Evolutionary conservation across 2,797 vertebrate species (phyloP), one percentile per base, ranked within the genome.

Genomic region (Thalassophryne amazonica): DNA sequence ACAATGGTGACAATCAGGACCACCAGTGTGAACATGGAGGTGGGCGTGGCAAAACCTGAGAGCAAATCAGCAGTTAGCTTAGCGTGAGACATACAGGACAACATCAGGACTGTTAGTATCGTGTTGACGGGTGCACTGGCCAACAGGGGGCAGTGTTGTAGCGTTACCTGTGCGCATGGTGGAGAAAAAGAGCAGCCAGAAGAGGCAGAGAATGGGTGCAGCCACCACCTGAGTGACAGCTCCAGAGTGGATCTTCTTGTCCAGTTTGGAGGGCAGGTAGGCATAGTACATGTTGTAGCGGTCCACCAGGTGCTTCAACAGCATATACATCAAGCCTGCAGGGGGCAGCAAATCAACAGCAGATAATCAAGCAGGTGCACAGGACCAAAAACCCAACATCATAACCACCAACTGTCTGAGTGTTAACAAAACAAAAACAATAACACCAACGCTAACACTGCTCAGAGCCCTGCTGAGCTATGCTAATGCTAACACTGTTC

Each of bases 171-270:
- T 81, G 39, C 96, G 93, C 42, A 98, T 77, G 1, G 93, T 96
- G 68, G 95, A 98, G 86, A 98, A 98, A 87, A 98, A 98, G 9
- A 98, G 92, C 39, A 98, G 90, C 94, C 96, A 98, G 88, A 95
- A 97, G 55, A 98, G 94, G 75, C 96, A 98, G 62, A 98, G 94
- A 79, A 98, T 98, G 18, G 96, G 96, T 0, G 96, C 95, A 0
- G 96, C 96, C 72, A 98, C 96, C 81, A 98, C 96, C 84, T 98
- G 96, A 69, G 94, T 98, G 58, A 98, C 96, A 0, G 96, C 96
- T 6, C 91, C 93, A 0, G 95, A 98, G 84, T 98, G 96, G 81
- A 98, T 98, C 88, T 98, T 98, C 90, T 98, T 98, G 89, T 98
- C 95, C 70, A 98, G 90, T 52, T 98, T 98, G 50, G 95, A 95